phyloP scores from a whole-genome alignment of 2,113 vertebrate species.

The Struthidea cinerea region DNA sequence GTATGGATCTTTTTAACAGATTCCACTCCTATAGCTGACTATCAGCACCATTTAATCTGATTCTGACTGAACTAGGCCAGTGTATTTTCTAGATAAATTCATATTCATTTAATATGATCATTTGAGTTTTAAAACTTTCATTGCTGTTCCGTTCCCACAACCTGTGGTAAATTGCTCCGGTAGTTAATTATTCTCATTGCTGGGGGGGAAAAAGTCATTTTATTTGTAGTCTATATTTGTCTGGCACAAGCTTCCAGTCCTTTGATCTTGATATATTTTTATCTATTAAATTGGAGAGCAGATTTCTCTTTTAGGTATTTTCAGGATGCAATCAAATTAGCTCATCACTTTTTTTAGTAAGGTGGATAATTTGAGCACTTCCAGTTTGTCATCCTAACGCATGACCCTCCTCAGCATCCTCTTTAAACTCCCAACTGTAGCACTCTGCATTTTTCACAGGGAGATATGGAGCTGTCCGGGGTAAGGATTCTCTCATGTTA shows the following conservation, averaged over 20 bases:
- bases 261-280: constrained; percentile 27
- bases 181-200: constrained; percentile 11
- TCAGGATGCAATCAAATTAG: neutral
- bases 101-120: neutral
- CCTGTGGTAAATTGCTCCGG: neutral
- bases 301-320: neutral
- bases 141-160: neutral
- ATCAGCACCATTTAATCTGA: neutral
- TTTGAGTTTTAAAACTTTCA: neutral
- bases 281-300: neutral
- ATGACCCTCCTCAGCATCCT: neutral
- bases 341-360: neutral
- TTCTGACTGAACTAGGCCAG: neutral
- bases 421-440: neutral
- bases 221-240: constrained; percentile 10
- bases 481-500: neutral
- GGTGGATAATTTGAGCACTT: neutral
- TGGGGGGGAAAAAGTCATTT: neutral
- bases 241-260: neutral
- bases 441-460: neutral
- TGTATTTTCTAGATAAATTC: neutral
- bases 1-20: neutral
- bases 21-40: neutral
- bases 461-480: neutral
- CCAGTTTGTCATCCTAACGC: neutral